Percentiles rank a stretch among this genome's conserved stretches.
Evolutionary conservation across 2,888 invertebrate genomes (phyloP).

Genomic region (Rhopalosiphum nymphaeae): DNA sequence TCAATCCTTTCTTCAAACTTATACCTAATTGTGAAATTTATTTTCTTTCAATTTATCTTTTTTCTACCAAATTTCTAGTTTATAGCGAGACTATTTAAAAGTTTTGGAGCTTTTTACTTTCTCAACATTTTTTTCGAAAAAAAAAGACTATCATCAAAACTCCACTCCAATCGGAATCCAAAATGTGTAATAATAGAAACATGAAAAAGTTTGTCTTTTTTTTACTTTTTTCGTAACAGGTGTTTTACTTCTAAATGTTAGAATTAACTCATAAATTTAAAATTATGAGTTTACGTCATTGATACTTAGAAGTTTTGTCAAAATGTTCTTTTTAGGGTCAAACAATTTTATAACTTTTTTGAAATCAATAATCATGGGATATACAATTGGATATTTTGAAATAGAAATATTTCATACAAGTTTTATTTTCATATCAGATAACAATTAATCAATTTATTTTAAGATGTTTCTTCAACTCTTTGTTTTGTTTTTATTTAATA

Average conservation of each 20-base stretch:
- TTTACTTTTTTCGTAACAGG: background rate
- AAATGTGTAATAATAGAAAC: background rate
- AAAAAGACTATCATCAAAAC: background rate
- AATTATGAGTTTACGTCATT: slow-evolving; percentile 25
- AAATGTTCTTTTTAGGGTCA: slow-evolving; percentile 16
- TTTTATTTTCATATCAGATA: slow-evolving; percentile 44
- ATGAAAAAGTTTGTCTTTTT: background rate
- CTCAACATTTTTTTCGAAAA: background rate
- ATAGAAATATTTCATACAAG: background rate
- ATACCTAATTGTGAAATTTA: background rate
- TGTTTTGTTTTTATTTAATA: slow-evolving; percentile 29
- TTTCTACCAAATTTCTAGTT: background rate
- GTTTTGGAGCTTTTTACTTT: background rate
- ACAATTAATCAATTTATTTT: background rate
- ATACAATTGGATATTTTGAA: slow-evolving; percentile 27
- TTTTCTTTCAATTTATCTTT: background rate
- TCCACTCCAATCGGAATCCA: background rate
- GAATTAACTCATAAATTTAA: slow-evolving; percentile 25
- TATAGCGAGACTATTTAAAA: background rate
- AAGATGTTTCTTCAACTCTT: background rate
- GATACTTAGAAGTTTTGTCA: background rate
- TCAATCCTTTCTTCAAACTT: background rate
- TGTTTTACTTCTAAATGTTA: slow-evolving; percentile 25
- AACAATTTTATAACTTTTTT: slow-evolving; percentile 9
- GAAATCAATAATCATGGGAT: background rate